Percentiles rank a stretch among this genome's conserved stretches.
phyloP scores from a whole-genome alignment of 2,113 vertebrate genomes.

The Hypomesus transpacificus region DNA sequence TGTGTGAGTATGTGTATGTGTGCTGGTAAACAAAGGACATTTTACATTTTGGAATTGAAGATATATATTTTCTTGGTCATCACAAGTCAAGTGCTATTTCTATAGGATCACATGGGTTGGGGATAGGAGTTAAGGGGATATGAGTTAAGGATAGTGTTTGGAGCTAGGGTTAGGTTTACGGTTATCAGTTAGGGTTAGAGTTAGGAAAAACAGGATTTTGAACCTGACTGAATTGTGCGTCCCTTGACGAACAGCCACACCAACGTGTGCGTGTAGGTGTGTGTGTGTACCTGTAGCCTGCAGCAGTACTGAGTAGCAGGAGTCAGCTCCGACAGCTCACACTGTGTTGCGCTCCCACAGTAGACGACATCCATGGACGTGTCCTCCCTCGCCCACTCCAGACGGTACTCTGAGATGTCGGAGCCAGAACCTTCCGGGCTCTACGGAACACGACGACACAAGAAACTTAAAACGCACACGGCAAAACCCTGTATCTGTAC shows the following conservation, averaged over 20 bases:
- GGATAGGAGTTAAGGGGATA: too few species aligned
- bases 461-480: not conserved
- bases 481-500: not conserved
- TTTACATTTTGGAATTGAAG: too few species aligned
- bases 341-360: slow-evolving; percentile 79
- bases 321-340: slow-evolving; percentile 81
- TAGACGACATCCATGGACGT: slow-evolving; percentile 85
- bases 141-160: too few species aligned
- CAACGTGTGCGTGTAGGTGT: not conserved
- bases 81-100: too few species aligned
- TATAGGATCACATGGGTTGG: too few species aligned
- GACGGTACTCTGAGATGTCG: slow-evolving; percentile 91
- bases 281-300: slow-evolving; percentile 74
- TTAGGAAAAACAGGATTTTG: too few species aligned
- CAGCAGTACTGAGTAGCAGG: slow-evolving; percentile 88
- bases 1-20: not conserved
- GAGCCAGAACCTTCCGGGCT: slow-evolving; percentile 89
- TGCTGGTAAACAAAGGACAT: too few species aligned
- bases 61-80: too few species aligned
- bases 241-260: too few species aligned
- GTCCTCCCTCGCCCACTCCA: slow-evolving; percentile 90
- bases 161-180: too few species aligned
- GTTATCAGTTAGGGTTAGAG: too few species aligned
- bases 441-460: slow-evolving; percentile 61
- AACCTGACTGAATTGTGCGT: too few species aligned